These are phyloP conservation scores for Hydropsyche tenuis DNA, from an alignment of 1,140 invertebrate genomes.

Conservation along the genomic window DNA sequence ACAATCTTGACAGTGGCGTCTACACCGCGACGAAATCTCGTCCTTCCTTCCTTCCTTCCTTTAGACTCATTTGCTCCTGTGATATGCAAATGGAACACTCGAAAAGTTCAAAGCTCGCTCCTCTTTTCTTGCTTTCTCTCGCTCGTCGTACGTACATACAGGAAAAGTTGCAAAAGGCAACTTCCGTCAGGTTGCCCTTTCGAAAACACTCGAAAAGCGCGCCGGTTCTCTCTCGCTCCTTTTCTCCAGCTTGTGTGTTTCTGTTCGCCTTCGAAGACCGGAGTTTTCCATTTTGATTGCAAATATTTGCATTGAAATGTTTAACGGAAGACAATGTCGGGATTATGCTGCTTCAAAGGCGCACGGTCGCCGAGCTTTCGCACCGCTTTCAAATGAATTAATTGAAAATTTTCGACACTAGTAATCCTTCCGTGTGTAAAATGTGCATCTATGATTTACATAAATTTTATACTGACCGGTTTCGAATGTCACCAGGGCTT, in stretches of 20 bases:
- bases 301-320: constrained; percentile 42
- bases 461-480: constrained; percentile 65
- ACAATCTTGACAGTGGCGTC: constrained; percentile 38
- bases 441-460: neutral
- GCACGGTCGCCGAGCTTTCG: neutral
- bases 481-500: constrained; percentile 79
- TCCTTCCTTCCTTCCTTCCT: constrained; percentile 31
- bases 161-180: constrained; percentile 34
- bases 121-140: constrained; percentile 2
- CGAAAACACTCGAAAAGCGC: constrained; percentile 22
- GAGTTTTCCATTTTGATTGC: constrained; percentile 39
- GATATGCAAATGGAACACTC: constrained; percentile 45
- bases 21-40: constrained; percentile 16
- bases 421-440: no score
- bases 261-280: neutral
- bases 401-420: constrained; percentile 16
- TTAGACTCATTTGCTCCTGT: constrained; percentile 36
- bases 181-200: constrained; percentile 33
- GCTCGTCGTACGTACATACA: constrained; percentile 23
- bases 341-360: constrained; percentile 25
- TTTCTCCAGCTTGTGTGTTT: neutral
- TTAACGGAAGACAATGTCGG: constrained; percentile 23
- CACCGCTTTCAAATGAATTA: constrained; percentile 5
- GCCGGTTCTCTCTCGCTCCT: no score
- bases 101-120: constrained; percentile 37